Percentiles rank a stretch among this genome's conserved stretches.
Evolutionary conservation across 92 coral and sea anemone genomes (phyloP).

Genomic region (Blastomussa wellsi): DNA sequence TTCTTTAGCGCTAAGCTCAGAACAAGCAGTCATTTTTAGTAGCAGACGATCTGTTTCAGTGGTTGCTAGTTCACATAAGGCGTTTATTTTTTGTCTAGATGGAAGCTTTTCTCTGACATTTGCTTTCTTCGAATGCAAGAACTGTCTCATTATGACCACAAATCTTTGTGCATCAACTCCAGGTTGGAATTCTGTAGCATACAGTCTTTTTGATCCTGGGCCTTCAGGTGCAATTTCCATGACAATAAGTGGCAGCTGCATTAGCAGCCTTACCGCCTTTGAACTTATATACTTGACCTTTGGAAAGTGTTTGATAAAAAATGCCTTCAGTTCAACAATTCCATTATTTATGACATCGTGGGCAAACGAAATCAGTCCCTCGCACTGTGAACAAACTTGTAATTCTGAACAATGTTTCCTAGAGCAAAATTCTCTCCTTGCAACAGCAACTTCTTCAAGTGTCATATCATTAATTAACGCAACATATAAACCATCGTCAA

Average conservation of each 20-base stretch:
- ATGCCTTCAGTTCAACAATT: conserved; percentile 14
- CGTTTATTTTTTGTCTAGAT: conserved; percentile 37
- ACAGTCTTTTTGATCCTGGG: conserved; percentile 28
- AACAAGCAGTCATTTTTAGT: conserved; percentile 36
- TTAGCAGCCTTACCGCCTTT: conserved; percentile 17
- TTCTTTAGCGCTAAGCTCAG: conserved; percentile 47
- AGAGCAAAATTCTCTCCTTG: conserved; percentile 3
- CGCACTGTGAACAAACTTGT: conserved; percentile 17
- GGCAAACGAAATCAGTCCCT: conserved; percentile 11
- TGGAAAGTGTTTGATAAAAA: conserved; percentile 21
- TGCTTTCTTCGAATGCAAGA: conserved; percentile 28
- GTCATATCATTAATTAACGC: conserved; percentile 32
- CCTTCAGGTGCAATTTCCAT: conserved; percentile 8
- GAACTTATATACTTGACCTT: conserved; percentile 26
- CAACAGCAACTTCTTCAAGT: conserved; percentile 23
- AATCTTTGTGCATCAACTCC: conserved; percentile 40
- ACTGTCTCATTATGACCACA: conserved; percentile 47
- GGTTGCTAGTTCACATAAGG: conserved; percentile 51
- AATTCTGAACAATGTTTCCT: conserved; percentile 14
- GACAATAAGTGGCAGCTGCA: conserved; percentile 12
- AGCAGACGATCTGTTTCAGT: conserved; percentile 40
- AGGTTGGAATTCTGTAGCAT: conserved; percentile 48
- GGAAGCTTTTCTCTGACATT: conserved; percentile 30
- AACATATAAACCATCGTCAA: conserved; percentile 30
- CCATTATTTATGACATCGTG: conserved; percentile 7